phyloP scores from a whole-genome alignment of 2,113 vertebrate genomes.

The Takifugu bimaculatus region DNA sequence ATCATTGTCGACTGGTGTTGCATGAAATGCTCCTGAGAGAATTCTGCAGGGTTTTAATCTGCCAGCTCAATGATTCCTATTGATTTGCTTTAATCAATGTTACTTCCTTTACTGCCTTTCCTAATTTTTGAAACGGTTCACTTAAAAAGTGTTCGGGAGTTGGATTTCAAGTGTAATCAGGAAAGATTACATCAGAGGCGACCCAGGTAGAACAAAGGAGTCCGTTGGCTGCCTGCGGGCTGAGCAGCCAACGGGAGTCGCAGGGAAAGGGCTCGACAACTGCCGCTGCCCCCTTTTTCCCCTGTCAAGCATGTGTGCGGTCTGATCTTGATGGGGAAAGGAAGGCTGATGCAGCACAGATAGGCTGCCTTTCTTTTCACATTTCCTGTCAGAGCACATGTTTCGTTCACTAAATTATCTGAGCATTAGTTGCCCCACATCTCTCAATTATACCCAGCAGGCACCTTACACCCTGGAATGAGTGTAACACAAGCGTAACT shows the following conservation, averaged over 20 bases:
- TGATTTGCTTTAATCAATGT: neutral
- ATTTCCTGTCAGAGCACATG: conserved; percentile 13
- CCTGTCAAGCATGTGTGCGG: conserved; percentile 25
- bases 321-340: neutral
- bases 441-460: too few relatives aligned
- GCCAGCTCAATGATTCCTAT: neutral
- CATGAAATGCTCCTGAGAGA: too few relatives aligned
- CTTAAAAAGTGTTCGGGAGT: too few relatives aligned
- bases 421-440: too few relatives aligned
- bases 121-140: too few relatives aligned
- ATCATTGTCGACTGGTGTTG: too few relatives aligned
- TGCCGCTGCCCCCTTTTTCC: neutral
- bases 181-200: too few relatives aligned
- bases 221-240: neutral
- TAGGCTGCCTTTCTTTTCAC: conserved; percentile 4
- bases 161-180: too few relatives aligned
- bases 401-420: too few relatives aligned
- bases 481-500: too few relatives aligned
- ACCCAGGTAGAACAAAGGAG: neutral
- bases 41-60: neutral
- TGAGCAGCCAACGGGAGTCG: neutral
- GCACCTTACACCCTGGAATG: too few relatives aligned
- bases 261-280: neutral
- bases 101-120: too few relatives aligned
- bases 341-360: conserved; percentile 26